Percentiles rank a stretch among this genome's conserved stretches.
These are phyloP conservation scores for Nomada flava DNA, from an alignment of 2,888 invertebrate species.

Conservation along the genomic window DNA sequence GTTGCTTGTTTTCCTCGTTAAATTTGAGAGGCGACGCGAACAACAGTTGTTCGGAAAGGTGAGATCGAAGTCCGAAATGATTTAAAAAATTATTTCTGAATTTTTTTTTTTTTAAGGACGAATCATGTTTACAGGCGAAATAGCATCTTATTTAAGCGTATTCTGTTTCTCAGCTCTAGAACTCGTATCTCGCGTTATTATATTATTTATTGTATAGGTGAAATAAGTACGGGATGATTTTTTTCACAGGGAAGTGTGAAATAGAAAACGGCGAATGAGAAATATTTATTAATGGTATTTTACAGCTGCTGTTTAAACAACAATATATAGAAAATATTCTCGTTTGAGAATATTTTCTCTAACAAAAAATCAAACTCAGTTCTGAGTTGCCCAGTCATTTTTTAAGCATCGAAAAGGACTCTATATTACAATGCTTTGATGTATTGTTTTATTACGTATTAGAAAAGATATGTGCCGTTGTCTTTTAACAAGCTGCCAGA, in stretches of 20 bases:
- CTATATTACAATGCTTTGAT: not conserved
- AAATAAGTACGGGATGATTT: conserved; percentile 8
- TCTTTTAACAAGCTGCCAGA: conserved; percentile 35
- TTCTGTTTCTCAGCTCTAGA: conserved; percentile 15
- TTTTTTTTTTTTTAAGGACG: not conserved
- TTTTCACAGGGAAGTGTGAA: not conserved
- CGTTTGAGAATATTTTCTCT: conserved; percentile 4
- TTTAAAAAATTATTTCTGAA: not conserved
- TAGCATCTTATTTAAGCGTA: conserved; percentile 2
- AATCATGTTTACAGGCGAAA: not conserved
- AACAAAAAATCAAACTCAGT: conserved; percentile 4
- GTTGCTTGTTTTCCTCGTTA: conserved; percentile 36
- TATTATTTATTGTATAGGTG: conserved; percentile 35
- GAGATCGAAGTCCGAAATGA: conserved; percentile 4
- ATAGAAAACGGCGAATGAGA: not conserved
- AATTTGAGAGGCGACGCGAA: not conserved
- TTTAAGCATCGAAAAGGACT: not conserved
- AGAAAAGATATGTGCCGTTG: conserved; percentile 7
- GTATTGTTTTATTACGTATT: conserved; percentile 18
- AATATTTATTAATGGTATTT: conserved; percentile 42
- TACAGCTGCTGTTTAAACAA: not conserved
- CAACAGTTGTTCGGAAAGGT: not conserved
- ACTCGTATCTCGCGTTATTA: conserved; percentile 14
- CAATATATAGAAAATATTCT: not conserved
- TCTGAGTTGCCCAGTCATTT: conserved; percentile 1